A percentile compares a stretch with the other conserved stretches of the same genome.
These are phyloP conservation scores for Chymomyza fuscimana DNA, from an alignment of 2,888 invertebrate genomes.

Conservation along the genomic window DNA sequence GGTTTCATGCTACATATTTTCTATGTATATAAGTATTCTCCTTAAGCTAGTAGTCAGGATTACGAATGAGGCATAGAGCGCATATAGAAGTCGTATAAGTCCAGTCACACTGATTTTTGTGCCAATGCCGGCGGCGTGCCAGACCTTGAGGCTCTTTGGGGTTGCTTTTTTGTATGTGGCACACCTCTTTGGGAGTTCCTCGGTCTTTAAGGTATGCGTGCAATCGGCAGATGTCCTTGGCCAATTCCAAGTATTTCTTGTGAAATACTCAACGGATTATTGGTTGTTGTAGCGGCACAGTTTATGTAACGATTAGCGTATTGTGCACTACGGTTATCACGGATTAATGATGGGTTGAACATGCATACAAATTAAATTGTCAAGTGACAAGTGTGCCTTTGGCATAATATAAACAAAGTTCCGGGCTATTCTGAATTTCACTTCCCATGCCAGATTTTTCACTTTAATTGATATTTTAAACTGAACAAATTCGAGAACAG, in stretches of 20 bases:
- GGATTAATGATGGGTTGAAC: not conserved
- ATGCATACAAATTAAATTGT: not conserved
- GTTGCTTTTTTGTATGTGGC: not conserved
- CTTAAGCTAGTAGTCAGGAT: too few relatives aligned
- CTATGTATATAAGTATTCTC: too few relatives aligned
- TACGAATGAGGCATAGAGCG: not conserved
- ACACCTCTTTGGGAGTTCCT: not conserved
- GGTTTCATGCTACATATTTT: too few relatives aligned
- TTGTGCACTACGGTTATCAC: not conserved
- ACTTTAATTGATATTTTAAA: too few relatives aligned
- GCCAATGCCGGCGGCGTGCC: not conserved
- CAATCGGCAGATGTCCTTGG: conserved; percentile 57
- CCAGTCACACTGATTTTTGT: not conserved
- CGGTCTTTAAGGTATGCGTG: conserved; percentile 49
- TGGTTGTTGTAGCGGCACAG: conserved; percentile 6
- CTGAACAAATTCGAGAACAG: too few relatives aligned
- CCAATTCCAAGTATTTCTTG: conserved; percentile 56
- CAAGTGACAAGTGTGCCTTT: conserved; percentile 42
- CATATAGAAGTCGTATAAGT: not conserved
- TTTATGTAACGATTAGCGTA: conserved; percentile 10
- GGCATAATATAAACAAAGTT: conserved; percentile 17
- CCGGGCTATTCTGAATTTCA: conserved; percentile 7
- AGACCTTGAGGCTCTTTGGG: not conserved
- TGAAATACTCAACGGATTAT: conserved; percentile 40
- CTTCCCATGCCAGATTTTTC: too few relatives aligned